Evolutionary conservation across 1,140 invertebrate species (phyloP), one percentile per base, ranked within the genome.

Genomic region (Cecropterus lyciades): DNA sequence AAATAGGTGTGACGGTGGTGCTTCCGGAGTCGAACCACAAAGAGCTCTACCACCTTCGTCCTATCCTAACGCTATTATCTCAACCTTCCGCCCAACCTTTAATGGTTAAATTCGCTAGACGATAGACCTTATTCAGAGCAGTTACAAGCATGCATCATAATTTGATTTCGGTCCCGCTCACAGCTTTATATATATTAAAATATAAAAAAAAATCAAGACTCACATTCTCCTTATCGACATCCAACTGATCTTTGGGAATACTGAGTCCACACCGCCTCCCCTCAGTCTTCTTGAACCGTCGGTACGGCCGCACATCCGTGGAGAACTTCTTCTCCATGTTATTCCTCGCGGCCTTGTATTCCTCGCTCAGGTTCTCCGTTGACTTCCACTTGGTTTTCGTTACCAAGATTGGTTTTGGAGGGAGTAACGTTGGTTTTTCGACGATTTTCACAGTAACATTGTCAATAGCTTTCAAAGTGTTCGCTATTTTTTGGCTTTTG

Each of bases 211-310:
- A 5, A 20, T 49, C 59, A 16, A 27, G 10, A 89, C 88, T 89
- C 40, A 91, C 88, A 60, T 91, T 91, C 48, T 87, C 85, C 69
- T 77, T 80, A 55, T 91, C 88, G 1, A 89, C 82, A 48, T 91
- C 86, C 14, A 89, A 15, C 53, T 91, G 88, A 3, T 81, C 73
- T 43, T 77, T 84, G 4, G 79, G 76, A 14, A 85, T 52, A 40
- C 72, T 77, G 9, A 79, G 60, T 7, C 62, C 67, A 0, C 60
- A 64, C 17, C 13, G 7, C n/a, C 59, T 70, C 11, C 16, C 46
- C 1, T 72, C 74, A 24, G 70, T 85, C 60, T 73, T 77, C 59
- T 55, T 62, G 14, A 63, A 57, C 43, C 55, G 37, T n/a, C 64
- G 77, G 13, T 75, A 76, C 27, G 77, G 74, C 65, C 74, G 85